Evolutionary conservation across 64 coral and sea anemone species (phyloP).

Genomic region (Trachythela sp.): DNA sequence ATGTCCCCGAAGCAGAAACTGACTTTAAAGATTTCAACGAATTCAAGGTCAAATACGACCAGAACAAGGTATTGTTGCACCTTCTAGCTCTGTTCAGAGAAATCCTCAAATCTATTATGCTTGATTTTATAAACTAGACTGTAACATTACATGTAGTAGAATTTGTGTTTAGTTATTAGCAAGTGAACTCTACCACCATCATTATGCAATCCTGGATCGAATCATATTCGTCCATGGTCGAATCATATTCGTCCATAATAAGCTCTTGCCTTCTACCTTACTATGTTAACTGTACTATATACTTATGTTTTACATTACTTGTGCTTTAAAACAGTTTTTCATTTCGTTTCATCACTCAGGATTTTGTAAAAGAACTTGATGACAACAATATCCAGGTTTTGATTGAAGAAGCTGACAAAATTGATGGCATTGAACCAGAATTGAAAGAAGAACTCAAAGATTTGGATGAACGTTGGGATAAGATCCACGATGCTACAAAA

Average conservation of each 20-base stretch:
- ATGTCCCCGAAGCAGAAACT: background rate
- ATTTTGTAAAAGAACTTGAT: background rate
- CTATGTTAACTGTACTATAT: too few relatives aligned
- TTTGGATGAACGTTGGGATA: background rate
- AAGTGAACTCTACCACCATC: too few relatives aligned
- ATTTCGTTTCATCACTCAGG: background rate
- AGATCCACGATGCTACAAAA: background rate
- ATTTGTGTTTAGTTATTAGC: too few relatives aligned
- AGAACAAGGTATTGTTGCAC: background rate
- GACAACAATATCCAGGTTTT: background rate
- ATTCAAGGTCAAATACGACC: background rate
- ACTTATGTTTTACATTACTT: too few relatives aligned
- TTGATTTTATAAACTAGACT: too few relatives aligned
- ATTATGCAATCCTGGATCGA: too few relatives aligned
- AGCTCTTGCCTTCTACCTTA: too few relatives aligned
- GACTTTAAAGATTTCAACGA: slow-evolving; percentile 3
- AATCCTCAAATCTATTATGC: background rate
- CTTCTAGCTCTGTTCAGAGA: background rate
- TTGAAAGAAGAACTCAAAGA: background rate
- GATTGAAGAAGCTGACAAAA: background rate
- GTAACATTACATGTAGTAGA: too few relatives aligned
- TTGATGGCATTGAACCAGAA: slow-evolving; percentile 7
- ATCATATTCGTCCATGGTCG: too few relatives aligned
- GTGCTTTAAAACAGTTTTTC: background rate
- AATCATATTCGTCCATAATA: too few relatives aligned